Percentiles rank a stretch among this genome's conserved stretches.
These are phyloP conservation scores for Harpalus rufipes DNA, from an alignment of 2,888 invertebrate genomes.

Conservation along the genomic window DNA sequence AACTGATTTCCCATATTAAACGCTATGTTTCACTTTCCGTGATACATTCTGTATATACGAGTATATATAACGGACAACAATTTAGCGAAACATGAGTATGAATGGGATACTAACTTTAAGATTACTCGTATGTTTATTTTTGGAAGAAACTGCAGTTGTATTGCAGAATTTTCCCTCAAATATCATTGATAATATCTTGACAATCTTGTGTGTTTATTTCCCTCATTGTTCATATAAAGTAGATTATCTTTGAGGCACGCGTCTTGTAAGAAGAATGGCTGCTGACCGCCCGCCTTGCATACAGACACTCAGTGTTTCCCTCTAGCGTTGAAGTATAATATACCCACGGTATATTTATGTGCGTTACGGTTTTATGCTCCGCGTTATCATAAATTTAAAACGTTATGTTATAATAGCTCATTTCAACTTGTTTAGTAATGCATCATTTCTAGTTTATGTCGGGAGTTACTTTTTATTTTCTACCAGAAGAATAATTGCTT, in stretches of 20 bases:
- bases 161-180: too few species aligned
- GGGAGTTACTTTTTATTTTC: constrained; percentile 30
- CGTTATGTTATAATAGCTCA: constrained; percentile 47
- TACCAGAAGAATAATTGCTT: constrained; percentile 41
- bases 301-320: constrained; percentile 9
- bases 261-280: constrained; percentile 35
- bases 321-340: constrained; percentile 41
- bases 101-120: too few species aligned
- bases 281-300: constrained; percentile 38
- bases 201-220: background rate
- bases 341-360: constrained; percentile 55
- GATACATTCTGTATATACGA: too few species aligned
- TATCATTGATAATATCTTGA: background rate
- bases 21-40: too few species aligned
- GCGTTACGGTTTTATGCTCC: constrained; percentile 42
- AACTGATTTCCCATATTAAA: too few species aligned
- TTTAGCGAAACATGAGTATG: too few species aligned
- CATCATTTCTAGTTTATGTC: constrained; percentile 39
- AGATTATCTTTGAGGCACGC: constrained; percentile 30
- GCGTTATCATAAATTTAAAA: constrained; percentile 55
- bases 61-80: too few species aligned
- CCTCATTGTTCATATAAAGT: background rate
- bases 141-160: too few species aligned
- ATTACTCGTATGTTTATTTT: too few species aligned
- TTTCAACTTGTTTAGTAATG: constrained; percentile 39